A percentile compares a stretch with the other conserved stretches of the same genome.
phyloP scores from a whole-genome alignment of 2,888 invertebrate species.

The Bombylius discolor region DNA sequence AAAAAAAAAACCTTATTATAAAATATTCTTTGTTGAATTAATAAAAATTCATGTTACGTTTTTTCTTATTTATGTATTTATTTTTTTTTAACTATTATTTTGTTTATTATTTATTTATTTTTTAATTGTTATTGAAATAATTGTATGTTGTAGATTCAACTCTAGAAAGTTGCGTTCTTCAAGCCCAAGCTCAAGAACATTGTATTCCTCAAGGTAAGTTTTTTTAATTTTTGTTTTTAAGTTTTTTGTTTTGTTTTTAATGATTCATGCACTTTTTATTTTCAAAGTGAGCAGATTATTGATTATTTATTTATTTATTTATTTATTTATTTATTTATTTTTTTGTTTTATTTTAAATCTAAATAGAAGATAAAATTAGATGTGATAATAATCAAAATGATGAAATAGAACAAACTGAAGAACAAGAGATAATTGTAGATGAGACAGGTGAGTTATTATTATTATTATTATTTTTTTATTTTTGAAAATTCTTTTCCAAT shows the following conservation, averaged over 20 bases:
- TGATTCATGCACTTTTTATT: background rate
- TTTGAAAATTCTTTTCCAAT: no score
- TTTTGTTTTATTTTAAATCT: background rate
- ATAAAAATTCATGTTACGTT: background rate
- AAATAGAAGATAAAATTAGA: conserved; percentile 36
- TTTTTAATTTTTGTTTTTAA: background rate
- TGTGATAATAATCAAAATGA: conserved; percentile 28
- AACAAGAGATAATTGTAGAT: no score
- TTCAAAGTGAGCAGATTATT: no score
- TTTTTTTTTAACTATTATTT: conserved; percentile 17
- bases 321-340: conserved; percentile 8
- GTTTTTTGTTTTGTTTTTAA: conserved; percentile 3
- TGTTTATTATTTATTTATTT: conserved; percentile 14
- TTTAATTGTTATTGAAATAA: conserved; percentile 14
- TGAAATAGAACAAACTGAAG: no score
- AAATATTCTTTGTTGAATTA: no score
- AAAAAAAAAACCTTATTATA: no score
- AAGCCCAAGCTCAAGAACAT: conserved; percentile 37
- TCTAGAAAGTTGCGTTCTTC: conserved; percentile 50
- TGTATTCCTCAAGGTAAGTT: conserved; percentile 16
- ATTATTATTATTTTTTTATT: no score
- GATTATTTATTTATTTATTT: no score
- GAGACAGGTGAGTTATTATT: no score
- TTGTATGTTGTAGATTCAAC: conserved; percentile 42
- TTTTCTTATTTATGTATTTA: conserved; percentile 8